A percentile compares a stretch with the other conserved stretches of the same genome.
phyloP scores from a whole-genome alignment of 2,888 invertebrate species.

The Molanna angustata region DNA sequence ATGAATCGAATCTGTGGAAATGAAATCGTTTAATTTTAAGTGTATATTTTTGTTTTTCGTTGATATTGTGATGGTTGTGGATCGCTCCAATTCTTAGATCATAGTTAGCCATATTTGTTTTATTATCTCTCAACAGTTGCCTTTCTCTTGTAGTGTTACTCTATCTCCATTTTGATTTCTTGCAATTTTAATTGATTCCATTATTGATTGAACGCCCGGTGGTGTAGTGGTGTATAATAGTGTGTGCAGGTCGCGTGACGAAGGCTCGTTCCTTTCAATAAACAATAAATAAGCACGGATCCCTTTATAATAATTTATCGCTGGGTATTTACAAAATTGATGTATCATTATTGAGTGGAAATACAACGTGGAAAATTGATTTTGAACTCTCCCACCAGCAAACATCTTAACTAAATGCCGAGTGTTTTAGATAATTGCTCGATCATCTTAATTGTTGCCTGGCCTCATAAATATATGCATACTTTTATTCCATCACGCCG shows the following conservation, averaged over 20 bases:
- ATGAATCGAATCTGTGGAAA: too few species aligned
- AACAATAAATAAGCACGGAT: not conserved
- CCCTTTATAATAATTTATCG: conserved; percentile 1
- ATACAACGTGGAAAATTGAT: conserved; percentile 11
- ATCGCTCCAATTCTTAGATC: too few species aligned
- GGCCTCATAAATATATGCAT: too few species aligned
- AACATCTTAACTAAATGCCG: conserved; percentile 3
- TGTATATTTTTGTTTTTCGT: too few species aligned
- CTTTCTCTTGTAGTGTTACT: too few species aligned
- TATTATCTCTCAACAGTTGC: too few species aligned
- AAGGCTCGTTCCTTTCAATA: not conserved
- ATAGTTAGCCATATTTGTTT: too few species aligned
- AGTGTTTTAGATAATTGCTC: not conserved
- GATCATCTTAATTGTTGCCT: too few species aligned
- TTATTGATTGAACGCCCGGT: not conserved
- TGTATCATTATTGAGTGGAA: conserved; percentile 2
- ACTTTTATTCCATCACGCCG: too few species aligned
- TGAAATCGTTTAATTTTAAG: too few species aligned
- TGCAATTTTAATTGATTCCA: conserved; percentile 11
- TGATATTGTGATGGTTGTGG: too few species aligned
- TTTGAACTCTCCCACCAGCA: conserved; percentile 4
- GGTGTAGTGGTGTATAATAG: not conserved
- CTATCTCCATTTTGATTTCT: conserved; percentile 12
- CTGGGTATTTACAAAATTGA: conserved; percentile 4
- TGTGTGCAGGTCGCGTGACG: conserved; percentile 11